These are phyloP conservation scores for Drosophila sturtevanti DNA, from an alignment of 1,140 invertebrate genomes.

Conservation along the genomic window DNA sequence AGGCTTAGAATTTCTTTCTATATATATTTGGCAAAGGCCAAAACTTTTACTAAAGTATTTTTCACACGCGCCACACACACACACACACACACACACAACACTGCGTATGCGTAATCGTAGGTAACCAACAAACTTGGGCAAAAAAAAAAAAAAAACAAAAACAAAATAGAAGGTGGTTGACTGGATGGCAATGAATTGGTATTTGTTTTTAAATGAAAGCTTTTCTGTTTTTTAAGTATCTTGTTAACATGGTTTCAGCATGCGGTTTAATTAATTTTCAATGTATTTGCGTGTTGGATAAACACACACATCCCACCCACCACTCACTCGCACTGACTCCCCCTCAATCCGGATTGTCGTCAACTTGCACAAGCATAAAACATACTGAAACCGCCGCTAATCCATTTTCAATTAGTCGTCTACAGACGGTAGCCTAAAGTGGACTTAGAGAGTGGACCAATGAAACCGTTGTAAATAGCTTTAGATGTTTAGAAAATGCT, in stretches of 20 bases:
- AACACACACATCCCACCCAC: not conserved
- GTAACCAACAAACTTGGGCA: slow-evolving; percentile 30
- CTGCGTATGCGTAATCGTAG: slow-evolving; percentile 68
- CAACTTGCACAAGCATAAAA: slow-evolving; percentile 41
- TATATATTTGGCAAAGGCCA: not conserved
- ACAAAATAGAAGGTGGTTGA: not conserved
- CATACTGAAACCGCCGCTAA: slow-evolving; percentile 16
- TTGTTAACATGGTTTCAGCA: slow-evolving; percentile 73
- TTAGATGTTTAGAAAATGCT: not conserved
- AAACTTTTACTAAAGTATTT: slow-evolving; percentile 73
- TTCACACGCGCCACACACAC: slow-evolving; percentile 68
- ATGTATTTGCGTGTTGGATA: slow-evolving; percentile 45
- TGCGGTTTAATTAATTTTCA: slow-evolving; percentile 78
- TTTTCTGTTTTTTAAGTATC: slow-evolving; percentile 68
- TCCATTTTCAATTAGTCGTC: slow-evolving; percentile 45
- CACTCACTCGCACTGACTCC: not conserved
- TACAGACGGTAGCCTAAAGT: not conserved
- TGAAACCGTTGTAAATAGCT: not conserved
- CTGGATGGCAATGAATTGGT: slow-evolving; percentile 1
- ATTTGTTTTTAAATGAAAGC: slow-evolving; percentile 47
- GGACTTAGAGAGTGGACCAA: slow-evolving; percentile 1
- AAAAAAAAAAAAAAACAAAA: not conserved
- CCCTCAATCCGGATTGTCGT: no score
- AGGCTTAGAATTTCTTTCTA: slow-evolving; percentile 33
- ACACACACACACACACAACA: slow-evolving; percentile 64